Evolutionary conservation across 2,113 vertebrate species (phyloP).

Genomic region (Apteryx mantelli): DNA sequence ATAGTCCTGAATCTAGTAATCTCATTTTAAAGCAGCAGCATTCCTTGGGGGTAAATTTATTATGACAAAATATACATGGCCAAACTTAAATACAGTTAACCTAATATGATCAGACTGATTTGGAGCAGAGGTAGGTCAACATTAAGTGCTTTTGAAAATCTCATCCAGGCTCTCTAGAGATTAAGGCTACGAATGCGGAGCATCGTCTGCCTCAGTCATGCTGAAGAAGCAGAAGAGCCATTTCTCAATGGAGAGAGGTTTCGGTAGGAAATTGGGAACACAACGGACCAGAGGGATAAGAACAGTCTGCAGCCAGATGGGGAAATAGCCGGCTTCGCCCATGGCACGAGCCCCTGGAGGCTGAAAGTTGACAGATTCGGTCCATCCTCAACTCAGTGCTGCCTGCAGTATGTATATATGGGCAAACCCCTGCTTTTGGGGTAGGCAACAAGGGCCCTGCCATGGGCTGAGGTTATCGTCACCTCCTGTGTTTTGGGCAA

Average conservation of each 20-base stretch:
- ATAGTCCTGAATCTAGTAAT: background rate
- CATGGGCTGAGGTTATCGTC: background rate
- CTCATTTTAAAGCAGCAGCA: slow-evolving; percentile 13
- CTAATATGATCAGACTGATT: slow-evolving; percentile 63
- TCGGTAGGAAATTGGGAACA: background rate
- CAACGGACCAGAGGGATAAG: background rate
- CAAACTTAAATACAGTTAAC: slow-evolving; percentile 41
- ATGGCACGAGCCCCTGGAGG: background rate
- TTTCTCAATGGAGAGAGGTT: background rate
- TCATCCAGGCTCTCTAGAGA: slow-evolving; percentile 20
- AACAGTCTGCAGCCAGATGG: background rate
- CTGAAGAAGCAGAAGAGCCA: background rate
- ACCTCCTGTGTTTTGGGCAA: background rate
- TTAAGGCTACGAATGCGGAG: background rate
- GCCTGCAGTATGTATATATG: background rate
- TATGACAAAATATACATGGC: slow-evolving; percentile 32
- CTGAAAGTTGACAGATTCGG: background rate
- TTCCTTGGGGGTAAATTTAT: slow-evolving; percentile 52
- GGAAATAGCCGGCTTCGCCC: background rate
- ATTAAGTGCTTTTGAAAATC: slow-evolving; percentile 55
- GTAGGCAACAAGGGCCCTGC: background rate
- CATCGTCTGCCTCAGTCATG: background rate
- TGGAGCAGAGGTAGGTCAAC: slow-evolving; percentile 62
- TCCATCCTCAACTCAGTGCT: background rate
- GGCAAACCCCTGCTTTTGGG: background rate